A percentile compares a stretch with the other conserved stretches of the same genome.
These are phyloP conservation scores for Ammodytes dubius DNA, from an alignment of 2,113 vertebrate species.

Conservation along the genomic window DNA sequence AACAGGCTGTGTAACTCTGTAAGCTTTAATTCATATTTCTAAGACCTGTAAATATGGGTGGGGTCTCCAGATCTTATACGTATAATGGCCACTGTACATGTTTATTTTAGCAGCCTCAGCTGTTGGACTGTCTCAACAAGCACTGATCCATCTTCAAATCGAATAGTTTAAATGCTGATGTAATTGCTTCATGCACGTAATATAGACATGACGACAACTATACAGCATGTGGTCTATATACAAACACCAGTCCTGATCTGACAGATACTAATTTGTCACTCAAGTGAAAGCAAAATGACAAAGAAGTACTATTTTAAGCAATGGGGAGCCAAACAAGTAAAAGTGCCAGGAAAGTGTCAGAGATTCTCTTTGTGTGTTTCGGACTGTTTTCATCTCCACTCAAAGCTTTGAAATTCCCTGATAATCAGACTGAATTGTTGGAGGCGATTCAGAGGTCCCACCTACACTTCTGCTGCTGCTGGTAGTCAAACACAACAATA, in stretches of 20 bases:
- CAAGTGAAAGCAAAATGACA: slow-evolving; percentile 6
- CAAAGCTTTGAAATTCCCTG: slow-evolving; percentile 30
- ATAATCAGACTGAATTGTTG: slow-evolving; percentile 40
- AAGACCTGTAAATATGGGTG: neutral
- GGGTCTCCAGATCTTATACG: slow-evolving; percentile 21
- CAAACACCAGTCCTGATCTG: neutral
- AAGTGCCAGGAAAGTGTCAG: neutral
- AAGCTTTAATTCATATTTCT: slow-evolving; percentile 18
- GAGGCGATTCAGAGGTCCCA: slow-evolving; percentile 35
- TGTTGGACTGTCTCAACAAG: neutral
- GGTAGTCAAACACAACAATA: slow-evolving; percentile 45
- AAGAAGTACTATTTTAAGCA: neutral
- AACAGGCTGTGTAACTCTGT: slow-evolving; percentile 9
- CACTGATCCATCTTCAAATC: neutral
- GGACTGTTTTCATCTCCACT: slow-evolving; percentile 8
- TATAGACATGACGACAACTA: neutral
- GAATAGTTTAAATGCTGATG: neutral
- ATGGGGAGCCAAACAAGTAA: neutral
- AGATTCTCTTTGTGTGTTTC: neutral
- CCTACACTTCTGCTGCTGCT: slow-evolving; percentile 42
- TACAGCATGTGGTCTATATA: neutral
- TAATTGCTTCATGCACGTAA: neutral
- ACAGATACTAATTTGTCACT: neutral
- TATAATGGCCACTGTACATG: neutral
- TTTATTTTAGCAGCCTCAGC: slow-evolving; percentile 6